Base-by-base conservation (phyloP, 1,140 invertebrate genomes). In the Colletes gigas region DNA sequence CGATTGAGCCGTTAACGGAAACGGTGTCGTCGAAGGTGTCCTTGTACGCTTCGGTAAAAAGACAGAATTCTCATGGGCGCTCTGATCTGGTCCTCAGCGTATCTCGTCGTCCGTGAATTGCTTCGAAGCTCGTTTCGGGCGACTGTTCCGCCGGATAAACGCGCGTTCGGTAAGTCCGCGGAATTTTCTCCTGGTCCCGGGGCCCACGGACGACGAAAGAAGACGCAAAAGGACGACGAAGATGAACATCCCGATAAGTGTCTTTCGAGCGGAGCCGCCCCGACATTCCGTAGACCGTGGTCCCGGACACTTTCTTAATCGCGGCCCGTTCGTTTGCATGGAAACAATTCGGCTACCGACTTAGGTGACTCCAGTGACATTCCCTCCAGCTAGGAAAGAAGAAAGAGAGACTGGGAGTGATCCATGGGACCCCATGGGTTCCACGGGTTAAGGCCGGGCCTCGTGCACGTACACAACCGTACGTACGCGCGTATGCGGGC, bases 391-490 rank as follows among this genome's bases (percentile, higher is more conserved):
- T 30, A 78, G 55, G 50, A 69, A 50, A 65, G 69, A n/a, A 69
- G 59, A 75, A 83, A 69, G 63, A 65, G 63, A 76, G 39, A 62
- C 57, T 1, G 2, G 10, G 60, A 50, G 87, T 89, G 89, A 88
- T 89, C 88, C 89, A 89, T 89, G 89, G 86, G 89, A 89, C 85
- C 86, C 77, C 83, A 87, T 88, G 86, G 81, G 89, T 88, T 89
- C 88, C 85, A 84, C 83, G 74, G 83, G 83, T 83, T 86, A 83
- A 55, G 57, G 72, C 47, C 55, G 52, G 68, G 79, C 69, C 74
- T 70, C 52, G 68, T 15, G 54, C 50, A 77, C 69, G 68, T 81
- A 83, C 55, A 77, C 73, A 70, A 10, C 8, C 57, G 78, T 72
- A 72, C 82, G 63, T 67, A 71, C 69, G 86, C 76, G 87, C 82